Conservation (phyloP, 2,113 vertebrate species). For the Paramisgurnus dabryanus region DNA sequence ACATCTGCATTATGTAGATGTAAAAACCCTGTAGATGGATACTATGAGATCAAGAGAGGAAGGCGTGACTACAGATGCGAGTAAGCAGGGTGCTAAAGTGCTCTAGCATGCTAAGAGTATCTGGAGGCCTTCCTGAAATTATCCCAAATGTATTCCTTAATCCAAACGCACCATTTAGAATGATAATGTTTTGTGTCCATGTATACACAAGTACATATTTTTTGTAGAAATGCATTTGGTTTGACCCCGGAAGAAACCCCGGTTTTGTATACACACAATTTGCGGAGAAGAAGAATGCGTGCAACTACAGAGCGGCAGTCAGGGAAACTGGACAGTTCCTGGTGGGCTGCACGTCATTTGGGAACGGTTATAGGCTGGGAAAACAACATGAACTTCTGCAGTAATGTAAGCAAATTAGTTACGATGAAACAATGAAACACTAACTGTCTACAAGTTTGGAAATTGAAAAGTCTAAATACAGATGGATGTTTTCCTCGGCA, state of each 20-base stretch:
- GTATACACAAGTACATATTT: neutral
- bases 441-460: too few species aligned
- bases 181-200: conserved; percentile 12
- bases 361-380: too few species aligned
- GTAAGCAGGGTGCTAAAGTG: neutral
- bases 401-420: too few species aligned
- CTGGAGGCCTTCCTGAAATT: conserved; percentile 49
- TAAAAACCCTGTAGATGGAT: neutral
- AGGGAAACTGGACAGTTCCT: too few species aligned
- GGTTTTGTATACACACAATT: neutral
- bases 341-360: too few species aligned
- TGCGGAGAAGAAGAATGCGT: too few species aligned
- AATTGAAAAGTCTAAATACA: too few species aligned
- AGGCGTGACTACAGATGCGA: conserved; percentile 52
- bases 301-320: too few species aligned
- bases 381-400: too few species aligned
- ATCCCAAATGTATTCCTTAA: conserved; percentile 37
- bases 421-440: too few species aligned
- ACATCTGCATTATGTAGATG: neutral
- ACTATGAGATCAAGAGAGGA: conserved; percentile 16
- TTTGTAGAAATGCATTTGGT: neutral
- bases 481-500: neutral
- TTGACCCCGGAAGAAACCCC: neutral
- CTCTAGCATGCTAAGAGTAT: conserved; percentile 4
- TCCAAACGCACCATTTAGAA: conserved; percentile 32